Conservation (phyloP, 2,797 vertebrate genomes). For the Neomorphus geoffroyi region DNA sequence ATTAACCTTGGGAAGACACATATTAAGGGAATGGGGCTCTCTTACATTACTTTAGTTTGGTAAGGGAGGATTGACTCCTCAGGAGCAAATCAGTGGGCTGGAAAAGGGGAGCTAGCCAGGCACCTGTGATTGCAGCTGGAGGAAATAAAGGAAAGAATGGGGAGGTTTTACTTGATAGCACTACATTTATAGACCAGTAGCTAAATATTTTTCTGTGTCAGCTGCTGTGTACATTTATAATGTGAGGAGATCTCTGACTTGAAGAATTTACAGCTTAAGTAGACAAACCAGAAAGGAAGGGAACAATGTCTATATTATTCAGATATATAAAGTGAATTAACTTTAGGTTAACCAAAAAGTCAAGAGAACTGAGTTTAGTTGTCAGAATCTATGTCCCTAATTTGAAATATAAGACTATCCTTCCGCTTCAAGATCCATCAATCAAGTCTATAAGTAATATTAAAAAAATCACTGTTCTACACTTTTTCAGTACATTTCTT, state of each 20-base stretch:
- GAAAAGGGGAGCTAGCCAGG: neutral
- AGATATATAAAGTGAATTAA: constrained; percentile 1
- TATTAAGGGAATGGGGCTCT: neutral
- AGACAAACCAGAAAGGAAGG: neutral
- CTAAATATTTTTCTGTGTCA: neutral
- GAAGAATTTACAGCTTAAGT: neutral
- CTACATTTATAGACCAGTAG: neutral
- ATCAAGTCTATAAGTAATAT: neutral
- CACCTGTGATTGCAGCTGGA: neutral
- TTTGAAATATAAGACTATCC: neutral
- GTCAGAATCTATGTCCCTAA: constrained; percentile 5
- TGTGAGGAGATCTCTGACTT: neutral
- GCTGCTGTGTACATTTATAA: neutral
- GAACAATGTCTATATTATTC: neutral
- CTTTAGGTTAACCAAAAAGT: neutral
- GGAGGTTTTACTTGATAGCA: neutral
- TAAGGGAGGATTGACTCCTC: neutral
- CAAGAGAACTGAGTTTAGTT: neutral
- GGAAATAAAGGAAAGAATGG: neutral
- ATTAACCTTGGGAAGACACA: neutral
- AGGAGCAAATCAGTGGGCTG: neutral
- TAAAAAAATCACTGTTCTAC: neutral
- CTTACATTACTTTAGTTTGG: neutral
- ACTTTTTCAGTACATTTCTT: neutral
- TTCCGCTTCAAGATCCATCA: neutral